Conservation (phyloP, 2,797 vertebrate genomes). For the Threskiornis aethiopicus region DNA sequence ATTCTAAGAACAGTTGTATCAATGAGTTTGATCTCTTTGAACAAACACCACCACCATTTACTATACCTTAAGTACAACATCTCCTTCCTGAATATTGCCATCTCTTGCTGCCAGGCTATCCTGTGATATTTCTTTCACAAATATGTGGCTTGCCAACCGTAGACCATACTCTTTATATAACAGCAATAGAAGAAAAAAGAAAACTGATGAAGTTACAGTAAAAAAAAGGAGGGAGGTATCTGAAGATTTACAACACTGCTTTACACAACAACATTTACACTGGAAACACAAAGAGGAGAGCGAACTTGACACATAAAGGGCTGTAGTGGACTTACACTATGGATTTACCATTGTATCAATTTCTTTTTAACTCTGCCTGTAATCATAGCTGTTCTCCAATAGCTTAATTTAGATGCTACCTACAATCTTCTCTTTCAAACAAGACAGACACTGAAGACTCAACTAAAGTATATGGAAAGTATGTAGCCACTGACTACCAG, state of each 20-base stretch:
- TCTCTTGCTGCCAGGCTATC: constrained; percentile 97
- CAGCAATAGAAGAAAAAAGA: not conserved
- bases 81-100: constrained; percentile 98
- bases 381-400: not conserved
- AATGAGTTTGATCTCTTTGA: not conserved
- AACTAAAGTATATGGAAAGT: not conserved
- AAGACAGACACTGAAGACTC: not conserved
- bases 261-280: not conserved
- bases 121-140: constrained; percentile 99
- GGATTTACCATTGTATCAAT: not conserved
- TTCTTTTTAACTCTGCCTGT: not conserved
- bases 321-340: not conserved
- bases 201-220: not conserved
- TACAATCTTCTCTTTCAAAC: not conserved
- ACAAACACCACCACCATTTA: not conserved
- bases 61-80: constrained; percentile 95
- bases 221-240: not conserved
- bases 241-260: not conserved
- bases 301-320: not conserved
- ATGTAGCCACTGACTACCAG: not conserved
- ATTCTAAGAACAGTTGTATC: not conserved
- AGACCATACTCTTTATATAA: constrained; percentile 91
- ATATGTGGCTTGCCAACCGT: constrained; percentile 98
- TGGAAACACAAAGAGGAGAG: not conserved
- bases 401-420: not conserved